Percentiles rank a stretch among this genome's conserved stretches.
Conservation (phyloP, 2,888 invertebrate genomes). For the Andrena camellia region DNA sequence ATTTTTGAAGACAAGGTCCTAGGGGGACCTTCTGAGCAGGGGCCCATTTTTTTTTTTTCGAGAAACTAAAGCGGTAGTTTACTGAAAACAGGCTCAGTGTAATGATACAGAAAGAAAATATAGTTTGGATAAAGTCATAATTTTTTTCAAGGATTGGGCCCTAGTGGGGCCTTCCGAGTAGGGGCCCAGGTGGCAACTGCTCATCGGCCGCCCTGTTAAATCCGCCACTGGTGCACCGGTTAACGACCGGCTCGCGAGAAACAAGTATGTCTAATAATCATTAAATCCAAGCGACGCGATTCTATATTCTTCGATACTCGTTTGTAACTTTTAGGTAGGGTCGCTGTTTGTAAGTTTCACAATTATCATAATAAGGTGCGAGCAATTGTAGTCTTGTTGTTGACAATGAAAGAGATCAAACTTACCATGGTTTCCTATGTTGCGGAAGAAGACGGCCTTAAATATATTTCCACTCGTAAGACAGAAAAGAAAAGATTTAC, state of each 20-base stretch:
- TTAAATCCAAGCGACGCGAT: conserved; percentile 35
- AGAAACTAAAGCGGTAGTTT: no score
- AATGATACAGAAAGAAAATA: no score
- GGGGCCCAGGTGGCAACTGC: no score
- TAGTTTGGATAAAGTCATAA: no score
- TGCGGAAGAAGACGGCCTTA: conserved; percentile 80
- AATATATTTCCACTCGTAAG: conserved; percentile 76
- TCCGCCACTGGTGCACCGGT: no score
- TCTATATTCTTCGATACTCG: conserved; percentile 49
- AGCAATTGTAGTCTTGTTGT: conserved; percentile 61
- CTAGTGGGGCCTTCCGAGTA: no score
- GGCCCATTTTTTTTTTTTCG: no score
- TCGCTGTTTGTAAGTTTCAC: conserved; percentile 76
- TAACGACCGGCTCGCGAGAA: conserved; percentile 15
- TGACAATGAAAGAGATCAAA: conserved; percentile 74
- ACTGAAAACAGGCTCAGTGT: no score
- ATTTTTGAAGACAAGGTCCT: no score
- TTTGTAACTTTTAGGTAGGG: conserved; percentile 58
- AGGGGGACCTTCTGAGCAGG: no score
- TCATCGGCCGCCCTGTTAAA: no score
- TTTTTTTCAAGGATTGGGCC: no score
- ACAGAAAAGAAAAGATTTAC: conserved; percentile 70
- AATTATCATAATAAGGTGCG: conserved; percentile 67
- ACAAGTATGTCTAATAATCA: conserved; percentile 27
- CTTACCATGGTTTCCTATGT: conserved; percentile 78